phyloP scores from a whole-genome alignment of 1,140 invertebrate species.

The Pogonognathellus flavescens region DNA sequence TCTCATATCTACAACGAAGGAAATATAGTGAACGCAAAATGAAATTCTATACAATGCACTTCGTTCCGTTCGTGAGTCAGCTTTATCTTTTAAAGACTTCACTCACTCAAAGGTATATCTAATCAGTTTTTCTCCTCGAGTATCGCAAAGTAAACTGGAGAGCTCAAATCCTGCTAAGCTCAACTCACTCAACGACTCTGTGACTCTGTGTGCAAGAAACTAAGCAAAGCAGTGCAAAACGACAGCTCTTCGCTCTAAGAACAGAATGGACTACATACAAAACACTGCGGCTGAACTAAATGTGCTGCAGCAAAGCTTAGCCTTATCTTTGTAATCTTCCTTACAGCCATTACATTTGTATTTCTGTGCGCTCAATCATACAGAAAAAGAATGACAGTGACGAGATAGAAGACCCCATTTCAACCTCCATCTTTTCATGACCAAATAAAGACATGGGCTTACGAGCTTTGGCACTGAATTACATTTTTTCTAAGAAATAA shows the following conservation, averaged over 20 bases:
- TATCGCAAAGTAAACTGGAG: neutral
- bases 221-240: neutral
- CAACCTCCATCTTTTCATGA: constrained; percentile 27
- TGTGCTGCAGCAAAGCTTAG: neutral
- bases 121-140: neutral
- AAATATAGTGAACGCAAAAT: neutral
- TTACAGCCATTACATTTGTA: neutral
- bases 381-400: neutral
- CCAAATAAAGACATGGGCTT: constrained; percentile 20
- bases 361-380: neutral
- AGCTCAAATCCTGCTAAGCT: neutral
- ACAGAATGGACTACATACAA: constrained; percentile 5
- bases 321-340: neutral
- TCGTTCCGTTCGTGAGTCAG: neutral
- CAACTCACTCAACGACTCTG: neutral
- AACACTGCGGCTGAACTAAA: neutral
- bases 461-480: neutral
- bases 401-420: neutral
- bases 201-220: neutral
- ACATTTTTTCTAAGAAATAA: neutral
- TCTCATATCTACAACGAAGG: neutral
- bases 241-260: too few relatives aligned
- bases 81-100: constrained; percentile 1
- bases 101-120: neutral
- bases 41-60: neutral